Evolutionary conservation across 35 echinoderm and acorn worm species (phyloP), one percentile per base, ranked within the genome.

Genomic region (Hemicentrotus pulcherrimus): DNA sequence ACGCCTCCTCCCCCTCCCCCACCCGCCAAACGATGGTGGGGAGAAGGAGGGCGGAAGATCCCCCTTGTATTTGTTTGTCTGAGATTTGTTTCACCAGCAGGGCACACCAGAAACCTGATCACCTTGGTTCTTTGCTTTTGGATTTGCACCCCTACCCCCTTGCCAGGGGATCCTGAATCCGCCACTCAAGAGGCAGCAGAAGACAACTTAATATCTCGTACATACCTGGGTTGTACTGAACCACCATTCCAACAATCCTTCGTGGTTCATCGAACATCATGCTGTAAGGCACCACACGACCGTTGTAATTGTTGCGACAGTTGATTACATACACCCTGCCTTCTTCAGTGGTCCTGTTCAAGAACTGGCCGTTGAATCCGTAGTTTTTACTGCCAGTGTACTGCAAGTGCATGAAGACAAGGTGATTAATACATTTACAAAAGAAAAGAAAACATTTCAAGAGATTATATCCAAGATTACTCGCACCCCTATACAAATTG

Each of bases 141-240:
- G 35, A 41, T 41, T 41, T 41, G 35, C 35, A 3, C 35, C 35
- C 35, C 35, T 41, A 3, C 35, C 35, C 35, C 35, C 35, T 41
- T 41, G 35, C 35, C 15, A 55, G 9, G 50, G 50, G 35, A 41
- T 41, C 35, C 35, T 41, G 35, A 41, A 41, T 41, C 35, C 35
- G 35, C 35, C 35, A 41, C 15, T 11, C 10, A 55, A 55, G 11
- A 55, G 35, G 35, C 35, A 3, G 35, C 35, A 41, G 35, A 41
- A 41, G 35, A 41, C 35, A 41, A 41, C 35, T 41, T 41, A 41
- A 78, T 78, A 22, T 28, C 22, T 78, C 7, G n/a, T 12, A 86
- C 96, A 47, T 88, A 97, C 97, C 97, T 85, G 95, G 93, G 88
- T 97, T 96, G 94, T 94, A 85, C 31, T 97, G 47, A 85, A 93